Evolutionary conservation across 2,113 vertebrate genomes (phyloP).

Genomic region (Picathartes gymnocephalus): DNA sequence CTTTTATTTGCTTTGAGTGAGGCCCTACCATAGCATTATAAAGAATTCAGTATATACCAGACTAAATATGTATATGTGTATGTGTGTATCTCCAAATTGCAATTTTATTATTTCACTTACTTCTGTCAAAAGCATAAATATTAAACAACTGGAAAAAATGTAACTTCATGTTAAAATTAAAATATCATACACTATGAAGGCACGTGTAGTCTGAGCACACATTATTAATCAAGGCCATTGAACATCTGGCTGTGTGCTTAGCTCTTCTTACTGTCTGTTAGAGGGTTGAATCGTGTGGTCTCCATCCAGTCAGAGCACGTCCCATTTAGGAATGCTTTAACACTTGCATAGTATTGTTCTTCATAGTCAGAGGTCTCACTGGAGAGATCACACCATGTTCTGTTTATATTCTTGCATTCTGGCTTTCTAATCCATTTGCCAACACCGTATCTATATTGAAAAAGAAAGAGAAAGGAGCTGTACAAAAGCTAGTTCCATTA

Average conservation of each 20-base stretch:
- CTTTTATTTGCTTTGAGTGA: not conserved
- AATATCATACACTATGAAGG: not conserved
- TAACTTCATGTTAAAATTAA: not conserved
- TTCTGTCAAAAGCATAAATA: not conserved
- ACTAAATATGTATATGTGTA: not conserved
- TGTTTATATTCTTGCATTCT: slow-evolving; percentile 73
- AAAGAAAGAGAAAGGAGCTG: not conserved
- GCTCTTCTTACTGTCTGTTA: slow-evolving; percentile 82
- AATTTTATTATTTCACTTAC: not conserved
- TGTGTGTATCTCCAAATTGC: not conserved
- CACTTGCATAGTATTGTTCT: slow-evolving; percentile 80
- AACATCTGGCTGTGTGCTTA: not conserved
- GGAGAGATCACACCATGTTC: slow-evolving; percentile 85
- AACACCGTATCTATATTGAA: slow-evolving; percentile 80
- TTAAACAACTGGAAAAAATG: not conserved
- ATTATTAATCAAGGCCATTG: not conserved
- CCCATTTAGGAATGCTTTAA: slow-evolving; percentile 67
- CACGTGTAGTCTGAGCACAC: not conserved
- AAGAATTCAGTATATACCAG: not conserved
- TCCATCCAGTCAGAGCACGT: slow-evolving; percentile 75
- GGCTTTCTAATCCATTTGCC: slow-evolving; percentile 77
- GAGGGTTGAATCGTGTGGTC: slow-evolving; percentile 79
- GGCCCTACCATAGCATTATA: not conserved
- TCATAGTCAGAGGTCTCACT: slow-evolving; percentile 75
- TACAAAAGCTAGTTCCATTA: not conserved